Conservation (phyloP, 2,888 invertebrate species). For the Pammene fasciana region DNA sequence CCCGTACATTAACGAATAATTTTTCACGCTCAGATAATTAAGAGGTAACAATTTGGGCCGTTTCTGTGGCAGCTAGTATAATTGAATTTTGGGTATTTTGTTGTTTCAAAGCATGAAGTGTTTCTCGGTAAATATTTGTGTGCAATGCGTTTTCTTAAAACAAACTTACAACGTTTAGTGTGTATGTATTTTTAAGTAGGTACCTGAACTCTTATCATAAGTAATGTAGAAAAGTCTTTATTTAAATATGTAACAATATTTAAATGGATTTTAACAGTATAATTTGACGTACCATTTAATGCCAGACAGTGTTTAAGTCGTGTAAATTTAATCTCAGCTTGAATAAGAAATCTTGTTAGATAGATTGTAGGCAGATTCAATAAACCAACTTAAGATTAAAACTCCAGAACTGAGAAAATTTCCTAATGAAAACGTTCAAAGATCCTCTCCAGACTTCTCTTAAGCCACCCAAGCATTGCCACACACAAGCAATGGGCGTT, state of each 20-base stretch:
- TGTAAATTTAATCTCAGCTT: no score
- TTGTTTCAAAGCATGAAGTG: constrained; percentile 31
- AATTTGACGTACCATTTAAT: no score
- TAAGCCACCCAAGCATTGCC: constrained; percentile 75
- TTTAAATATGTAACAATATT: no score
- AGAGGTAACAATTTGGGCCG: constrained; percentile 32
- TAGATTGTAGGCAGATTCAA: no score
- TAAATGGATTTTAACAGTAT: no score
- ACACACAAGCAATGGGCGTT: constrained; percentile 78
- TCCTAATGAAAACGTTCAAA: constrained; percentile 18
- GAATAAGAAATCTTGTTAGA: no score
- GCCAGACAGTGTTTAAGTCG: no score
- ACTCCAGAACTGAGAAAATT: not conserved
- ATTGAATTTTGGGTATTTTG: constrained; percentile 30
- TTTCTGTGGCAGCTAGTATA: constrained; percentile 27
- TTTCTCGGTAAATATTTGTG: constrained; percentile 39
- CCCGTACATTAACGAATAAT: constrained; percentile 35
- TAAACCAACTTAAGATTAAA: not conserved
- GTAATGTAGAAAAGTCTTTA: no score
- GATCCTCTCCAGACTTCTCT: constrained; percentile 20
- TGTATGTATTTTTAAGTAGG: not conserved
- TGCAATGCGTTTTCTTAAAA: not conserved
- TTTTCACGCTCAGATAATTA: constrained; percentile 37
- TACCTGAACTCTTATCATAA: not conserved
- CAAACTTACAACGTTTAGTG: not conserved